Evolutionary conservation across 1,140 invertebrate species (phyloP), one percentile per base, ranked within the genome.

Genomic region (Phymastichus coffea): DNA sequence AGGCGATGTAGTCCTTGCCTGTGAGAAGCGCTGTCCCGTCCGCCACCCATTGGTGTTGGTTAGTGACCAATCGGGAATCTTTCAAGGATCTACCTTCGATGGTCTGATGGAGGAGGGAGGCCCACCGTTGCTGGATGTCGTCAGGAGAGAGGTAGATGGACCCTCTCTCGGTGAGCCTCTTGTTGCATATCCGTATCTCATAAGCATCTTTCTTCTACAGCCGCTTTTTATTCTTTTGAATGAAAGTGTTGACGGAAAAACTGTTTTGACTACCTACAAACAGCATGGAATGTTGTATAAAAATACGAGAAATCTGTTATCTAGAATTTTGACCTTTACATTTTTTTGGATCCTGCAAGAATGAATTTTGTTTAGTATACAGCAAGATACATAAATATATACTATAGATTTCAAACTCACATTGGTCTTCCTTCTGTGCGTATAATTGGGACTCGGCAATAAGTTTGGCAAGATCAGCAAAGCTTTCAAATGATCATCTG

Each of bases 1-100:
- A 66, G 43, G 69, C 58, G 43, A 71, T 61, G 48, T 35, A 74
- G 57, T 74, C 68, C 2, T 66, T 65, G 10, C 70, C 70, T 14
- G 57, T 57, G 0, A 63, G 17, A 9, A 64, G 57, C 22, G 41
- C 25, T 4, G 37, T 58, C 4, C 56, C 48, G 2, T 66, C 53
- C 1, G 12, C 19, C 0, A 65, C n/a, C 64, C 65, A 66, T 0
- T 8, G 3, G 8, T 65, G 48, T 19, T 62, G 53, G 0, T n/a
- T 38, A 3, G 14, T 0, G 1, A 33, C 22, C 2, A 37, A 4
- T 0, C 10, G 6, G 4, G 55, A 61, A 37, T 70, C 63, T 8
- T 44, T 48, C 17, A 74, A 43, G 22, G 66, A 64, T 19, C 26
- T 49, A 3, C 70, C 68, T 49, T 72, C 68, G 0, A 56, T 55